Conservation (phyloP, 2,797 vertebrate genomes). For the Pristis pectinata region DNA sequence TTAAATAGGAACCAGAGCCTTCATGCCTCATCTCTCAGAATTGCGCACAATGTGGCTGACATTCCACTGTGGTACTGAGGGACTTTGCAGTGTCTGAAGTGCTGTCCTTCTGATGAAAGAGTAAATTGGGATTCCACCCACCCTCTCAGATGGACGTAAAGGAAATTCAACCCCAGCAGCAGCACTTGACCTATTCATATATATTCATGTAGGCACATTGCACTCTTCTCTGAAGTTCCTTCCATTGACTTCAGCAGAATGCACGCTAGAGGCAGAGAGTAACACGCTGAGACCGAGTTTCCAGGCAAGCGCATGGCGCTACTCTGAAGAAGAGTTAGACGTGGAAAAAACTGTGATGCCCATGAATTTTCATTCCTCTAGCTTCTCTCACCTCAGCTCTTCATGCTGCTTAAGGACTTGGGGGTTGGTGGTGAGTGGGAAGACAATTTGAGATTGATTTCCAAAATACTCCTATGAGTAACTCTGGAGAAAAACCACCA, state of each 20-base stretch:
- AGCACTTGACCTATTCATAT: too few relatives aligned
- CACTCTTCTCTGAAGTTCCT: too few relatives aligned
- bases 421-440: too few relatives aligned
- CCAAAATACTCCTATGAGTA: not conserved
- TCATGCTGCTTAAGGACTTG: too few relatives aligned
- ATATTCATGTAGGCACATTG: too few relatives aligned
- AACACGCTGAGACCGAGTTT: too few relatives aligned
- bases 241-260: too few relatives aligned
- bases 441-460: not conserved
- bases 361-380: not conserved
- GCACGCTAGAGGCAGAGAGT: too few relatives aligned
- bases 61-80: not conserved
- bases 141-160: not conserved
- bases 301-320: not conserved
- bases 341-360: not conserved
- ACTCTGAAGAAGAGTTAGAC: not conserved
- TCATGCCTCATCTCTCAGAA: not conserved
- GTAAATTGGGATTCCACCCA: not conserved
- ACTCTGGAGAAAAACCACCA: not conserved
- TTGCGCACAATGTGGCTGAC: not conserved
- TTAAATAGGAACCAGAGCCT: not conserved
- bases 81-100: not conserved
- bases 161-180: not conserved
- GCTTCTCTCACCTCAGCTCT: not conserved
- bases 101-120: not conserved